Evolutionary conservation across 2,888 invertebrate species (phyloP).

Genomic region (Trissolcus brochymenae): DNA sequence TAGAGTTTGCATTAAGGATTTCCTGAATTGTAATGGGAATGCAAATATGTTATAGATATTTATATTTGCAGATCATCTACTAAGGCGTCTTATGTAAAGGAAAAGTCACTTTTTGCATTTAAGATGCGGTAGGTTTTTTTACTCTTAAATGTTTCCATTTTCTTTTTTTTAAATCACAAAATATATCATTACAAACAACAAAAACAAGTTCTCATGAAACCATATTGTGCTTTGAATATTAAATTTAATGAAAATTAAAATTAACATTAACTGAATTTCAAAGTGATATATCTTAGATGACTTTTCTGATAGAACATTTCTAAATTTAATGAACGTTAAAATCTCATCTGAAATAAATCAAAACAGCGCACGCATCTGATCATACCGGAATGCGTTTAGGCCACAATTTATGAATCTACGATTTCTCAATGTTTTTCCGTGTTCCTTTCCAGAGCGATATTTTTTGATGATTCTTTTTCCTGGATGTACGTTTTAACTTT

Average conservation of each 20-base stretch:
- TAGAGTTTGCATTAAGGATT: slow-evolving; percentile 47
- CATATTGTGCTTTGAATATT: too few species aligned
- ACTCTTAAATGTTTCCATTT: background rate
- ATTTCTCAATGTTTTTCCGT: slow-evolving; percentile 19
- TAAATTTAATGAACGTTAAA: too few species aligned
- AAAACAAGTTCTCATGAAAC: too few species aligned
- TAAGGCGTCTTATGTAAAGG: slow-evolving; percentile 41
- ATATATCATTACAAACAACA: background rate
- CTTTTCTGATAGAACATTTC: too few species aligned
- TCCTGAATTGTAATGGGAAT: slow-evolving; percentile 45
- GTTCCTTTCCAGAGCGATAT: slow-evolving; percentile 7
- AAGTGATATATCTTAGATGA: too few species aligned
- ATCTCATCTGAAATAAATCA: too few species aligned
- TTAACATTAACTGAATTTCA: too few species aligned
- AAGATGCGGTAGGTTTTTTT: slow-evolving; percentile 28
- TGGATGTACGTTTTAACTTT: slow-evolving; percentile 35
- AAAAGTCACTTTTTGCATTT: slow-evolving; percentile 46
- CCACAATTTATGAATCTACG: slow-evolving; percentile 6
- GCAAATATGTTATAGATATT: slow-evolving; percentile 44
- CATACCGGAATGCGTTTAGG: background rate
- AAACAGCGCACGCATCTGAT: too few species aligned
- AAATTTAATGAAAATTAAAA: too few species aligned
- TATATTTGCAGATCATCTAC: slow-evolving; percentile 52
- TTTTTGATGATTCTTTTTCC: slow-evolving; percentile 27
- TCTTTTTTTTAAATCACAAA: background rate